Conservation (phyloP, 2,888 invertebrate genomes). For the Toxonevra muliebris region DNA sequence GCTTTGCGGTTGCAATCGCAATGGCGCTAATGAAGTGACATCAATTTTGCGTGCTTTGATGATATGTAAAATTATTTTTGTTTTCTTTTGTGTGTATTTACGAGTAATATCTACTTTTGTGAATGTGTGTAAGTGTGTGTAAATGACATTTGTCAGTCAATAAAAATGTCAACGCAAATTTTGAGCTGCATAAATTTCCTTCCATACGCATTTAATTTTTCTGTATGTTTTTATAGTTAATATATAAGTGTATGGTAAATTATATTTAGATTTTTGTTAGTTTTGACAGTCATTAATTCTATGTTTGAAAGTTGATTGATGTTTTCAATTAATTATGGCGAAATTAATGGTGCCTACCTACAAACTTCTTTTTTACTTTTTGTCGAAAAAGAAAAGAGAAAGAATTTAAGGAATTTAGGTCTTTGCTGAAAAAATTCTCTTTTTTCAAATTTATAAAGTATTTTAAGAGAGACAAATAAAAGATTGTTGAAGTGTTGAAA, state of each 20-base stretch:
- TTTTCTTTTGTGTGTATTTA: conserved; percentile 10
- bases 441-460: too few species aligned
- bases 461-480: too few species aligned
- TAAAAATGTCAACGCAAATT: conserved; percentile 53
- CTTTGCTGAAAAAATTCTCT: too few species aligned
- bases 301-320: background rate
- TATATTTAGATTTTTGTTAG: background rate
- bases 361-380: background rate
- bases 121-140: conserved; percentile 22
- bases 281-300: background rate
- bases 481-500: too few species aligned
- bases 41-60: conserved; percentile 55
- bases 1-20: background rate
- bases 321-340: too few species aligned
- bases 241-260: background rate
- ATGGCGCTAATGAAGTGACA: conserved; percentile 56
- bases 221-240: background rate
- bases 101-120: background rate
- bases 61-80: background rate
- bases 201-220: conserved; percentile 1
- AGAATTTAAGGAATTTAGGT: too few species aligned
- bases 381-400: too few species aligned
- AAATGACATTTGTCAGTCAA: conserved; percentile 52
- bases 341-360: background rate
- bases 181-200: conserved; percentile 42